Evolutionary conservation across 2,797 vertebrate species (phyloP), one percentile per base, ranked within the genome.

Genomic region (Sebastes jordani): DNA sequence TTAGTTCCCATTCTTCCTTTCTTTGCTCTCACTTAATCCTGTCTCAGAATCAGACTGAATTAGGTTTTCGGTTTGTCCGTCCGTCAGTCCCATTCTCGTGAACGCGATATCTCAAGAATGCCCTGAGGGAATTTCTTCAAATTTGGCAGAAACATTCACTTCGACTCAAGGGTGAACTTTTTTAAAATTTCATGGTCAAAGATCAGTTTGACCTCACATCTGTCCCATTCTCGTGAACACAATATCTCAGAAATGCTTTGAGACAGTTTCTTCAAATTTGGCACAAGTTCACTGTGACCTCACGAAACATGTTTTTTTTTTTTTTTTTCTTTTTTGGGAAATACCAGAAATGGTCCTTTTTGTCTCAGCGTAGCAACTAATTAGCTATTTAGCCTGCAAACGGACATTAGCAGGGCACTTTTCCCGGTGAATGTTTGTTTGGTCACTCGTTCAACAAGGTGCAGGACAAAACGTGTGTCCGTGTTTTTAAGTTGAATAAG

Each of bases 1-100:
- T 99, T 83, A 86, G 95, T 94, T 74, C 59, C 56, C 18, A 32
- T 66, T 80, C 25, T 60, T 74, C 25, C 29, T 78, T 4, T 81
- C 20, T 59, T 55, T 60, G 4, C 7, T 67, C 23, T 49, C 7
- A 22, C 11, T 30, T 36, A 4, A n/a, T 13, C 18, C 58, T 34
- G 8, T 73, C 18, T 36, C 27, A 70, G 20, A 59, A 79, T 23
- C 34, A 49, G 3, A 62, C 5, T 32, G 25, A 55, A 55, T 20
- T 49, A 49, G 18, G 46, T 49, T 49, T 49, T 20, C 46, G 7
- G 46, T 49, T 49, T 49, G 46, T 49, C 46, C 46, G 46, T 49
- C 46, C 2, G 18, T 49, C 7, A 49, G 46, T 49, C 46, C 46
- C 46, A 49, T 49, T 49, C 7, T 49, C 18, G 1, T 20, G 16